Percentiles rank a stretch among this genome's conserved stretches.
Evolutionary conservation across 2,888 invertebrate species (phyloP).

Genomic region (Boloria euphrosyne): DNA sequence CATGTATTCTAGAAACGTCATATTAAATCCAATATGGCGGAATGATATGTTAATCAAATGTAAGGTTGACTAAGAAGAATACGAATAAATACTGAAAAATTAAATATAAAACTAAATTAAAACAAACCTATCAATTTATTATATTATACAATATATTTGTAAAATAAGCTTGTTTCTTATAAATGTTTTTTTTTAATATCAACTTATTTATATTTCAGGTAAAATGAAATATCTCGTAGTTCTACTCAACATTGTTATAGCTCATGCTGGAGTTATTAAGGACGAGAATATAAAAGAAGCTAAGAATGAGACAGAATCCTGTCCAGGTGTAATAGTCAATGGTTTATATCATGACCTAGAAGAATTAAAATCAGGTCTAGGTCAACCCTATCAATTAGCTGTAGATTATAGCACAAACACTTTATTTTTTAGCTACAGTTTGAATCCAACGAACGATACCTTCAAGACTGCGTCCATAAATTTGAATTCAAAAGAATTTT

Average conservation of each 20-base stretch:
- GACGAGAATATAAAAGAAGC: conserved; percentile 2
- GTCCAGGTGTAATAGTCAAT: conserved; percentile 53
- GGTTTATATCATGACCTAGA: conserved; percentile 55
- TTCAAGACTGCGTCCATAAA: conserved; percentile 59
- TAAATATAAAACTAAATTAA: too few relatives aligned
- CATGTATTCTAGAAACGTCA: too few relatives aligned
- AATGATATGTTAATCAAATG: too few relatives aligned
- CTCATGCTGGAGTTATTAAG: conserved; percentile 25
- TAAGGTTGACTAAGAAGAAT: too few relatives aligned
- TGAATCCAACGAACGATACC: conserved; percentile 49
- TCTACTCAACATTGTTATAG: conserved; percentile 17
- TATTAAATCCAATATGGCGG: too few relatives aligned
- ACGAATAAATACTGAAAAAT: too few relatives aligned
- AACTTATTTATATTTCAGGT: conserved; percentile 3
- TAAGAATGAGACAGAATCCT: conserved; percentile 42
- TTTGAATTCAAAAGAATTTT: conserved; percentile 58
- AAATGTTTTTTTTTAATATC: too few relatives aligned
- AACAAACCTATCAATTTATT: too few relatives aligned
- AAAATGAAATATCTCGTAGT: conserved; percentile 23
- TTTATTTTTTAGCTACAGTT: conserved; percentile 64
- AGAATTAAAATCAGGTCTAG: conserved; percentile 53
- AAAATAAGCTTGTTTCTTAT: too few relatives aligned
- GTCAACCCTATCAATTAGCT: conserved; percentile 59
- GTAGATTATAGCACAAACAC: conserved; percentile 60
- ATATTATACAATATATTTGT: too few relatives aligned